Evolutionary conservation across 2,113 vertebrate genomes (phyloP), one percentile per base, ranked within the genome.

Genomic region (Cryptotis parvus): DNA sequence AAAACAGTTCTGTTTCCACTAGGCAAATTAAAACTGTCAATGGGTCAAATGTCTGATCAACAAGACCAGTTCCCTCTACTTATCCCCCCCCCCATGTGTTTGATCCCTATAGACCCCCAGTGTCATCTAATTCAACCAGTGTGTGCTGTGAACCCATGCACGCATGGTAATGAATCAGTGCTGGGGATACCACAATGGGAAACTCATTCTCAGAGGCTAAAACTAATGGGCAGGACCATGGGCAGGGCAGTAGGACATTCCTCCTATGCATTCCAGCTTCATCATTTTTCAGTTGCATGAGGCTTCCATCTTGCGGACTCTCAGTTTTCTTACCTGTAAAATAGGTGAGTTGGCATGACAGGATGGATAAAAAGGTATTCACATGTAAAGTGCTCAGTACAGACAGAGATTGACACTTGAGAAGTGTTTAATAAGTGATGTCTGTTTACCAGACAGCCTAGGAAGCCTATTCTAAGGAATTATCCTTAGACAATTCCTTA

Each of bases 41-140:
- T 31, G 39, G 61, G 49, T 26, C n/a, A 68, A 66, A 22, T 20
- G 18, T 20, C 29, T 73, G 92, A 72, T 7, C 69, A 43, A 31
- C 0, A n/a, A 91, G 45, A 68, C 41, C 27, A 35, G 31, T 27
- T 61, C 39, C 9, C 22, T 94, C 27, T 24, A 4, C 16, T 20
- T 78, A 37, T 16, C 29, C 1, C 4, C 0, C 4, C 22, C 29
- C 1, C 4, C 0, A 5, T 1, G 15, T 35, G 22, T 66, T 58
- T 20, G 43, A 31, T 58, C 8, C 18, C 41, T 31, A 31, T 37
- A 70, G 33, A 37, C 26, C 33, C 37, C 43, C 41, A 24, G 2
- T 3, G 37, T 33, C 31, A 9, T 65, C 74, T 45, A 49, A 49
- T 5, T 63, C 79, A 75, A 24, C 35, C 5, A 41, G 58, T 78